Conservation (phyloP, 1,140 invertebrate species). For the Brachystomella parvula region DNA sequence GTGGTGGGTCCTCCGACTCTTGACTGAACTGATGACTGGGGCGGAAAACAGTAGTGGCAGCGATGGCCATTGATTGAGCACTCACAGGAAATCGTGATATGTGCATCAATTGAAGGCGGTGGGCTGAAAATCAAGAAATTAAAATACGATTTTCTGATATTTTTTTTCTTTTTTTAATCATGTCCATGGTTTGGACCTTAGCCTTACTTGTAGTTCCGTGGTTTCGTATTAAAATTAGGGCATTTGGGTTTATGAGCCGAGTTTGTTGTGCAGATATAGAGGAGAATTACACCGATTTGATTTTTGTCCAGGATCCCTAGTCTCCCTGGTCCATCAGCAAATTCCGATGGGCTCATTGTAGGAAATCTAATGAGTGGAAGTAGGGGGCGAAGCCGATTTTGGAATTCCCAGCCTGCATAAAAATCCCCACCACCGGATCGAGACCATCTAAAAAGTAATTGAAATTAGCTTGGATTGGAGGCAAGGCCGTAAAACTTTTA, state of each 20-base stretch:
- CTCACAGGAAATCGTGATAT: neutral
- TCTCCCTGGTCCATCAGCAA: neutral
- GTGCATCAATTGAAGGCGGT: neutral
- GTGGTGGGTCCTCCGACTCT: too few species aligned
- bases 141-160: too few species aligned
- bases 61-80: neutral
- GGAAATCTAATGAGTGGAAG: neutral
- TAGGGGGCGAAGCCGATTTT: neutral
- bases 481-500: neutral
- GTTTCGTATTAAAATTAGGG: neutral
- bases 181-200: neutral
- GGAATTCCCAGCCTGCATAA: too few species aligned
- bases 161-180: neutral
- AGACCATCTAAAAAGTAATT: neutral
- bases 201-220: neutral
- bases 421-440: neutral
- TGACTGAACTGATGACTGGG: too few species aligned
- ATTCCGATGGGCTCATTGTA: neutral
- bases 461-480: neutral
- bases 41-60: neutral
- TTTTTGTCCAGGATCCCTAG: too few species aligned
- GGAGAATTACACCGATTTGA: neutral
- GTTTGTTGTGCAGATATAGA: neutral
- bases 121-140: too few species aligned
- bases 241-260: neutral